Evolutionary conservation across 1,140 invertebrate genomes (phyloP), one percentile per base, ranked within the genome.

Genomic region (Trichonephila clavata): DNA sequence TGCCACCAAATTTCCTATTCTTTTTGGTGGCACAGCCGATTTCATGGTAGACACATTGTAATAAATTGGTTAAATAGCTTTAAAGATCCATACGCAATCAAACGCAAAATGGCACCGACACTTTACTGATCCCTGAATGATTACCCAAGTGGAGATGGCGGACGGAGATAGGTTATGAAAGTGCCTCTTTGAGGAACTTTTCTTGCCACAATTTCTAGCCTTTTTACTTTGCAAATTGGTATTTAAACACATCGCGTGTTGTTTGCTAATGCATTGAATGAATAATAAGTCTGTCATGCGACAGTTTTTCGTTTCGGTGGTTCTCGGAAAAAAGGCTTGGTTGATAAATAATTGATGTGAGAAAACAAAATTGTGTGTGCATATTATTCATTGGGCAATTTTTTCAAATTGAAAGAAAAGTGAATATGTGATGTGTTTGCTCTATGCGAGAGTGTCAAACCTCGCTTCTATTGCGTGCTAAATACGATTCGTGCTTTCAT

Each of bases 31-130:
- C 20, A 39, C 81, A 59, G 21, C 43, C 4, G 39, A 84, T 84
- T 84, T 84, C 81, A 84, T 39, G 81, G 16, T 59, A 50, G 43
- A n/a, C 39, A 84, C 81, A 50, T 50, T 24, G 81, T 32, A n/a
- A 84, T 84, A 84, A 84, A 84, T 84, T 50, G 21, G 81, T 83
- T 83, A 83, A 84, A 84, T 84, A 84, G 5, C 13, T 20, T 63
- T 63, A 24, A 32, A 80, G 27, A 80, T 32, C 24, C 71, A 20
- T 63, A 21, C 61, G 61, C 61, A 63, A 43, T 18, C 71, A 14
- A 27, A 24, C 39, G 71, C 24, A 32, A 80, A 32, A 39, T 32
- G 39, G 71, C 24, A 32, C 71, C 14, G 32, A 14, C 14, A 43
- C 71, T 32, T 27, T 32, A 24, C 71, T 24, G 71, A 32, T 80